These are phyloP conservation scores for Drosophila quinaria DNA, from an alignment of 2,888 invertebrate genomes.

Conservation along the genomic window DNA sequence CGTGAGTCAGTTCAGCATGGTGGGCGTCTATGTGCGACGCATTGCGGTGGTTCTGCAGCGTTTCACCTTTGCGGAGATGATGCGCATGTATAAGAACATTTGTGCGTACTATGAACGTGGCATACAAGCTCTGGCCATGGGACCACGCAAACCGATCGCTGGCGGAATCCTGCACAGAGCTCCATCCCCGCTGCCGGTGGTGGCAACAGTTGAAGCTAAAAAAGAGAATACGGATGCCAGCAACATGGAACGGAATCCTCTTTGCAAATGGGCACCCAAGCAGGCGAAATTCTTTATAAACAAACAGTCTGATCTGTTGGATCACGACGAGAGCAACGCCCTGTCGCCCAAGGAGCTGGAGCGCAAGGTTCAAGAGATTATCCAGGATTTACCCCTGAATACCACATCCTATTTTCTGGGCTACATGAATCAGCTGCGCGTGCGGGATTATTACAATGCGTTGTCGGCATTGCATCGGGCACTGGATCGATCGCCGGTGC, in stretches of 20 bases:
- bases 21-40: slow-evolving; percentile 93
- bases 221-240: slow-evolving; percentile 24
- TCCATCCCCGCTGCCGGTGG: slow-evolving; percentile 30
- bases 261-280: slow-evolving; percentile 92
- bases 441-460: slow-evolving; percentile 91
- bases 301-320: slow-evolving; percentile 93
- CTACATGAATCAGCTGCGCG: slow-evolving; percentile 94
- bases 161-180: slow-evolving; percentile 64
- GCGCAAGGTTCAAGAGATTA: slow-evolving; percentile 86
- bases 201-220: slow-evolving; percentile 18
- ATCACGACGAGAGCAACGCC: slow-evolving; percentile 93
- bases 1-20: slow-evolving; percentile 84
- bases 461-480: slow-evolving; percentile 87
- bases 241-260: slow-evolving; percentile 82
- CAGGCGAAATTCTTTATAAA: slow-evolving; percentile 96
- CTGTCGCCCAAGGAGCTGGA: slow-evolving; percentile 92
- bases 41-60: slow-evolving; percentile 93
- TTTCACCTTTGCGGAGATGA: slow-evolving; percentile 93
- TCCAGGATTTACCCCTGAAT: slow-evolving; percentile 84
- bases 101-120: slow-evolving; percentile 89
- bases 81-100: slow-evolving; percentile 90
- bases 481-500: slow-evolving; percentile 90
- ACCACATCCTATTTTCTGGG: slow-evolving; percentile 91
- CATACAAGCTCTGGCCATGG: slow-evolving; percentile 75
- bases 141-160: slow-evolving; percentile 62